phyloP scores from a whole-genome alignment of 2,113 vertebrate species.

The Clarias macrocephalus region DNA sequence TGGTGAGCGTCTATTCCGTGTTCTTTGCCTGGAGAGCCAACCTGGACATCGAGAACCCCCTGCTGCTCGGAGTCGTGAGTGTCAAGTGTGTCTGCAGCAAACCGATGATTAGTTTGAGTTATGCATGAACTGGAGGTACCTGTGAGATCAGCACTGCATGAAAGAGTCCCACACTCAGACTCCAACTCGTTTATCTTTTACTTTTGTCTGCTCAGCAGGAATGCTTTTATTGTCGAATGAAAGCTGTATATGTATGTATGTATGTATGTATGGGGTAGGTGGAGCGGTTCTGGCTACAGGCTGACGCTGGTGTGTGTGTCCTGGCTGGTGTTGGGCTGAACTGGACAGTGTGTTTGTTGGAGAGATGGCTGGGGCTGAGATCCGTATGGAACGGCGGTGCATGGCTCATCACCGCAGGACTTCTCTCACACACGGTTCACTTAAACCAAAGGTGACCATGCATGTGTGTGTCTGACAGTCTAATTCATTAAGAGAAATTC shows the following conservation, averaged over 20 bases:
- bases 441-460: slow-evolving; percentile 83
- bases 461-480: neutral
- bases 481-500: neutral
- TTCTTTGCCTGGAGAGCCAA: slow-evolving; percentile 98
- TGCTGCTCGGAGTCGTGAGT: slow-evolving; percentile 93
- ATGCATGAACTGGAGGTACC: neutral
- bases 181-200: neutral
- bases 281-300: slow-evolving; percentile 97
- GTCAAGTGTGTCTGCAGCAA: slow-evolving; percentile 2
- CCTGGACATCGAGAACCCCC: slow-evolving; percentile 88
- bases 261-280: no score
- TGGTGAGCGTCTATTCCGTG: slow-evolving; percentile 87
- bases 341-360: slow-evolving; percentile 59
- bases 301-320: slow-evolving; percentile 83
- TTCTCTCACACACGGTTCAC: slow-evolving; percentile 77
- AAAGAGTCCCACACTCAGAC: neutral
- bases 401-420: slow-evolving; percentile 78
- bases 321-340: slow-evolving; percentile 86
- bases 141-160: neutral
- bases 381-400: slow-evolving; percentile 67
- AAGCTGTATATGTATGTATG: slow-evolving; percentile 11
- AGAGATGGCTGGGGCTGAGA: slow-evolving; percentile 61
- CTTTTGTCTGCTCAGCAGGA: neutral
- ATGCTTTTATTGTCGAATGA: neutral
- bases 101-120: slow-evolving; percentile 22